Evolutionary conservation across 1,140 invertebrate genomes (phyloP).

Genomic region (Formica exsecta): DNA sequence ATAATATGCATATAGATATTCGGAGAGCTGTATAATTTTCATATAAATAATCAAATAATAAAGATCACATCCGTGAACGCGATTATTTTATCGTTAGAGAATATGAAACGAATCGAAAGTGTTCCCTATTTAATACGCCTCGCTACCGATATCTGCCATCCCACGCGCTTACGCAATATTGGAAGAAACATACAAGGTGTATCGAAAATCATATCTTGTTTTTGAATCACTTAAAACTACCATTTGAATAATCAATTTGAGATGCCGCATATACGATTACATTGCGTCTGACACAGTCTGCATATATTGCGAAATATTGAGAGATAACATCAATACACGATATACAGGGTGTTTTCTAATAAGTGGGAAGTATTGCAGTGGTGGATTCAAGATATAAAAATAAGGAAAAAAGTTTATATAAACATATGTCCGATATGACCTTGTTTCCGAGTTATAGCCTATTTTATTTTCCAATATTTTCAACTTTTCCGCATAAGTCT

Average conservation of each 20-base stretch:
- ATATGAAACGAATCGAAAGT: constrained; percentile 10
- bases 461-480: too few relatives aligned
- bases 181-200: constrained; percentile 21
- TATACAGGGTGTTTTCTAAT: not conserved
- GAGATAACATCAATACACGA: not conserved
- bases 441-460: too few relatives aligned
- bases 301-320: not conserved
- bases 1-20: not conserved
- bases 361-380: too few relatives aligned
- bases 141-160: constrained; percentile 6
- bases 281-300: not conserved
- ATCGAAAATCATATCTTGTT: not conserved
- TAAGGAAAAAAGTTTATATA: too few relatives aligned
- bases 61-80: constrained; percentile 18
- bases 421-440: too few relatives aligned
- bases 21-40: constrained; percentile 38
- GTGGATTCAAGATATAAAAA: too few relatives aligned
- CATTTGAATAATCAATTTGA: constrained; percentile 19
- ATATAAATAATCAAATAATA: constrained; percentile 25
- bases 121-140: constrained; percentile 29
- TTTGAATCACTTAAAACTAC: not conserved
- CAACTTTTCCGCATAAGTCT: too few relatives aligned
- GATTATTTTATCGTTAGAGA: constrained; percentile 57
- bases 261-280: not conserved
- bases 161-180: constrained; percentile 20